Conservation (phyloP, 2,888 invertebrate genomes). For the Drosophila nigricruria region DNA sequence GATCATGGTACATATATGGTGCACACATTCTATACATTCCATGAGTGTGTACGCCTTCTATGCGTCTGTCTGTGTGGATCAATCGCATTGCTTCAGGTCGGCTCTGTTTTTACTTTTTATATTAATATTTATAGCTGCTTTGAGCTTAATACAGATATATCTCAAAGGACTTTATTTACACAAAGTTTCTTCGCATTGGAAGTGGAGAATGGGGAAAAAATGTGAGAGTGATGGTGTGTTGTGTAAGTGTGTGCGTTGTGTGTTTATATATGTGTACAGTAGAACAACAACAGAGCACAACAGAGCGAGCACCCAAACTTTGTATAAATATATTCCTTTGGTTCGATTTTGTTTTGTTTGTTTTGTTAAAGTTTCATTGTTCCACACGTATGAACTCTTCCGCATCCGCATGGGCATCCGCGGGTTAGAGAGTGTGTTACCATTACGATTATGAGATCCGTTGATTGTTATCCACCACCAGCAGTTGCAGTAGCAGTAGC, state of each 20-base stretch:
- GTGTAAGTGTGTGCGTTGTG: constrained; percentile 5
- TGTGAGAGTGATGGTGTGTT: constrained; percentile 31
- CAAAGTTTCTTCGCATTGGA: constrained; percentile 77
- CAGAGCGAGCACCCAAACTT: constrained; percentile 73
- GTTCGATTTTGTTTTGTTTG: constrained; percentile 29
- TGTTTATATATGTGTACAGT: constrained; percentile 30
- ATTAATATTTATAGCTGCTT: constrained; percentile 27
- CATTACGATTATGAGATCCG: constrained; percentile 65
- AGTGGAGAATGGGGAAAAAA: constrained; percentile 38
- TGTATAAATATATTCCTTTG: constrained; percentile 85
- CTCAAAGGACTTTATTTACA: constrained; percentile 84
- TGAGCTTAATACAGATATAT: constrained; percentile 34
- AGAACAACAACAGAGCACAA: constrained; percentile 52
- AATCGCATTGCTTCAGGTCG: constrained; percentile 74
- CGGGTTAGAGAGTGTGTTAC: constrained; percentile 59
- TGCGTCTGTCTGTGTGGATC: constrained; percentile 73
- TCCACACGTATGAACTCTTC: constrained; percentile 50
- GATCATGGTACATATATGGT: constrained; percentile 26
- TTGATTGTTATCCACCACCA: constrained; percentile 65
- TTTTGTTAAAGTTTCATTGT: constrained; percentile 41
- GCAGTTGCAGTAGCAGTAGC: constrained; percentile 64
- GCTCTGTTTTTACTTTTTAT: constrained; percentile 48
- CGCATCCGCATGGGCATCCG: constrained; percentile 37
- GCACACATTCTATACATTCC: constrained; percentile 45
- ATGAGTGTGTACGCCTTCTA: constrained; percentile 49